Percentiles rank a stretch among this genome's conserved stretches.
Conservation (phyloP, 2,888 invertebrate species). For the Didymodactylos carnosus region DNA sequence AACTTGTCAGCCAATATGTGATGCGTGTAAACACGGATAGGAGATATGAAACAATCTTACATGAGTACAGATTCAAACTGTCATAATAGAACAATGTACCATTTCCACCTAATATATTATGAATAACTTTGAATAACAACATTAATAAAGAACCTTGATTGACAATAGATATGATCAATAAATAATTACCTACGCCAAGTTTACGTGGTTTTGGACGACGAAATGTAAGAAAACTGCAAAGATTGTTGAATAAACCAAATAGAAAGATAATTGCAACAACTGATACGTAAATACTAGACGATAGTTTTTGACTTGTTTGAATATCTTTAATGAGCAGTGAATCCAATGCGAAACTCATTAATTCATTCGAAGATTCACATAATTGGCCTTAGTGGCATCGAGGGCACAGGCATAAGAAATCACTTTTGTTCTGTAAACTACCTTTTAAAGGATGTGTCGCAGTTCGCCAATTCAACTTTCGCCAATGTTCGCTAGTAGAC, state of each 20-base stretch:
- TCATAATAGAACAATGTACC: not conserved
- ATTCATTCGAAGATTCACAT: too few species aligned
- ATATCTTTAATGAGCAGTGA: too few species aligned
- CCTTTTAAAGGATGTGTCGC: too few species aligned
- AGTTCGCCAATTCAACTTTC: too few species aligned
- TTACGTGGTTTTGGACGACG: not conserved
- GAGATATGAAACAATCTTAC: not conserved
- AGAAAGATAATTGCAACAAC: not conserved
- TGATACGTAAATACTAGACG: not conserved
- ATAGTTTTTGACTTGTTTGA: not conserved
- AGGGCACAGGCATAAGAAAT: too few species aligned
- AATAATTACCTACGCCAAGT: not conserved
- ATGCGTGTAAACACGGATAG: not conserved
- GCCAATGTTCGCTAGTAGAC: too few species aligned
- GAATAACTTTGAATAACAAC: not conserved
- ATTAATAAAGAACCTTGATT: not conserved
- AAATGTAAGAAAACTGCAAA: not conserved
- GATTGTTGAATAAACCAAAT: not conserved
- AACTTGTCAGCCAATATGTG: not conserved
- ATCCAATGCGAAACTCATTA: too few species aligned
- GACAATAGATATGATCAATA: not conserved
- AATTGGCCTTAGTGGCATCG: too few species aligned
- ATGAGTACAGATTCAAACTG: not conserved
- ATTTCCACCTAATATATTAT: not conserved
- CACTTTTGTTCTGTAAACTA: too few species aligned